Conservation (phyloP, 30 jellyfish, hydroid and myxozoan genomes). For the Mastigias papua region DNA sequence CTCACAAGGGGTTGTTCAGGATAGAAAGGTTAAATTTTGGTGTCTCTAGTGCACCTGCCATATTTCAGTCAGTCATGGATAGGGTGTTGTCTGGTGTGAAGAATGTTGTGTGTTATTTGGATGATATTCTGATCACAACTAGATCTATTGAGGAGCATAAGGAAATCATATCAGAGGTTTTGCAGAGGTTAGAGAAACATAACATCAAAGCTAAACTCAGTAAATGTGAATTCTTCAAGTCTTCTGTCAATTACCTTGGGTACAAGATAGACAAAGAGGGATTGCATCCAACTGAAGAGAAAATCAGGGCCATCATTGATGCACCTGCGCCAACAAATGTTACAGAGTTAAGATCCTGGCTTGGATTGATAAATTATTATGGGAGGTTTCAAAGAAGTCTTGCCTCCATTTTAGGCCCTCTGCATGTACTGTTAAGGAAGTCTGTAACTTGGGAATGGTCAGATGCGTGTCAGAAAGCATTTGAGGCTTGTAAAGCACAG, state of each 20-base stretch:
- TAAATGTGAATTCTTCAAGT: slow-evolving; percentile 48
- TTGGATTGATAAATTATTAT: slow-evolving; percentile 66
- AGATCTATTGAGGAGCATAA: slow-evolving; percentile 45
- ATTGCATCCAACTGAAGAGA: slow-evolving; percentile 12
- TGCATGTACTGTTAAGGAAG: slow-evolving; percentile 39
- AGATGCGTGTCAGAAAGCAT: slow-evolving; percentile 29
- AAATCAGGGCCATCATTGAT: slow-evolving; percentile 56
- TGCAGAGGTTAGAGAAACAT: slow-evolving; percentile 20
- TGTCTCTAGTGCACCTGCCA: slow-evolving; percentile 64
- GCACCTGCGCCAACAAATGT: slow-evolving; percentile 59
- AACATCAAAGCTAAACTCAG: background rate
- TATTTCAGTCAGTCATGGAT: slow-evolving; percentile 60
- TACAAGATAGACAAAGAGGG: slow-evolving; percentile 50
- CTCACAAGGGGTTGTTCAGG: slow-evolving; percentile 71
- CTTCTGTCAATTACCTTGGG: slow-evolving; percentile 58
- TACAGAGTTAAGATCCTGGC: slow-evolving; percentile 40
- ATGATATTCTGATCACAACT: slow-evolving; percentile 58
- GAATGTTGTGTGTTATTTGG: slow-evolving; percentile 16
- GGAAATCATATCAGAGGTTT: slow-evolving; percentile 14
- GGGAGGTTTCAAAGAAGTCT: slow-evolving; percentile 47
- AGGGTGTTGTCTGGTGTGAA: slow-evolving; percentile 13
- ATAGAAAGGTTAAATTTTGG: slow-evolving; percentile 61
- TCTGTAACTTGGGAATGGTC: slow-evolving; percentile 44
- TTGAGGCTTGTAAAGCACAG: slow-evolving; percentile 9
- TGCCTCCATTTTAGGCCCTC: slow-evolving; percentile 43